phyloP scores from a whole-genome alignment of 1,140 invertebrate species.

The Asbolus verrucosus region DNA sequence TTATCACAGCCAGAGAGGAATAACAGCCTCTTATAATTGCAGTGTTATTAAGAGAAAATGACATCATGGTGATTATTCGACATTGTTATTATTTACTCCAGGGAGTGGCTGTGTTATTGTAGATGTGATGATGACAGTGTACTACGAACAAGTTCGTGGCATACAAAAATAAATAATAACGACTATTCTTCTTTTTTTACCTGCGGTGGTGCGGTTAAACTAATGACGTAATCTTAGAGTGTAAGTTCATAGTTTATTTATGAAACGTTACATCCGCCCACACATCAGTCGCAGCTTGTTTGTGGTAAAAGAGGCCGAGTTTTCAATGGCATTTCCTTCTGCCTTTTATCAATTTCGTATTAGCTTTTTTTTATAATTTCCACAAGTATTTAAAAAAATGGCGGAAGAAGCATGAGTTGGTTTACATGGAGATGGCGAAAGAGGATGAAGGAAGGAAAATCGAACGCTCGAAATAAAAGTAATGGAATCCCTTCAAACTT shows the following conservation, averaged over 20 bases:
- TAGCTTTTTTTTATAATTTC: too few relatives aligned
- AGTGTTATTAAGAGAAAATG: background rate
- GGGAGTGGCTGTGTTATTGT: background rate
- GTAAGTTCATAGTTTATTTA: slow-evolving; percentile 1
- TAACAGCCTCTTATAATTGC: background rate
- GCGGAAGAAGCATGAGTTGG: too few relatives aligned
- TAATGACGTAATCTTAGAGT: slow-evolving; percentile 1
- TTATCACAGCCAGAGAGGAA: background rate
- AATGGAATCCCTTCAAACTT: background rate
- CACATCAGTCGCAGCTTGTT: background rate
- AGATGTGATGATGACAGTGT: background rate
- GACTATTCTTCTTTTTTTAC: background rate
- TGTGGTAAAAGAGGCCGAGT: background rate
- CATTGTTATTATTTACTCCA: background rate
- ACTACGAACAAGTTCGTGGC: background rate
- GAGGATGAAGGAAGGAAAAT: too few relatives aligned
- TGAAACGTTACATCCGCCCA: background rate
- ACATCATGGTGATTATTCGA: slow-evolving; percentile 2
- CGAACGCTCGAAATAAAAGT: background rate
- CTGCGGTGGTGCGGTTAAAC: background rate
- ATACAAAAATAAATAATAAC: slow-evolving; percentile 4
- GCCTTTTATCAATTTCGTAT: too few relatives aligned
- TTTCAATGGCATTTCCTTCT: too few relatives aligned
- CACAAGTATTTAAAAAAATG: too few relatives aligned
- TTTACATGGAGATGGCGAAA: too few relatives aligned